phyloP scores from a whole-genome alignment of 2,888 invertebrate species.

The Stenchaetothrips biformis region DNA sequence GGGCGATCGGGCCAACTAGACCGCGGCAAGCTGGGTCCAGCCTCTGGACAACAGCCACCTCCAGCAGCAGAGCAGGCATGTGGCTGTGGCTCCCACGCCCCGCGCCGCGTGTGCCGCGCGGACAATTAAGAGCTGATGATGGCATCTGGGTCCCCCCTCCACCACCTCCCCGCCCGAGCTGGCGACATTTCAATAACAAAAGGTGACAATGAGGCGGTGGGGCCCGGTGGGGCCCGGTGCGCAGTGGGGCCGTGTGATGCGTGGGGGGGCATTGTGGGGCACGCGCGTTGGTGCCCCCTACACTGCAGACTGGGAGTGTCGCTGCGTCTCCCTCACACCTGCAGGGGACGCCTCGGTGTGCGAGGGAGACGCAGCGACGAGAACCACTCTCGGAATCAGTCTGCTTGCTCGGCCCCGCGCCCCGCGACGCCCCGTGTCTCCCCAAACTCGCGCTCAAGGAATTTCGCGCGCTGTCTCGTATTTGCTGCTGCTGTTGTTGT shows the following conservation, averaged over 20 bases:
- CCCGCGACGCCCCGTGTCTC: too few species aligned
- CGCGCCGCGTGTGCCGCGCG: neutral
- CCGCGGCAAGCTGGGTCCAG: neutral
- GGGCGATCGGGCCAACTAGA: neutral
- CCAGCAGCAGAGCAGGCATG: too few species aligned
- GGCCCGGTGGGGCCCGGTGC: neutral
- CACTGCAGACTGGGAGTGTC: too few species aligned
- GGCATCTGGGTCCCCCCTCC: neutral
- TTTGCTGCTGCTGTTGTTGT: too few species aligned
- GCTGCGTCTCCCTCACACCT: too few species aligned
- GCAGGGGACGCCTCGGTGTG: too few species aligned
- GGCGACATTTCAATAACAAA: neutral
- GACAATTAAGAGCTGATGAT: constrained; percentile 1
- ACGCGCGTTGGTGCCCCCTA: neutral
- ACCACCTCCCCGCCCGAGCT: neutral
- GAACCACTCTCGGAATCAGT: too few species aligned
- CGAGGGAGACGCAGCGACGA: too few species aligned
- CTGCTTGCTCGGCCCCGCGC: too few species aligned
- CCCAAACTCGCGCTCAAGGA: too few species aligned
- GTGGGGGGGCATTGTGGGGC: neutral
- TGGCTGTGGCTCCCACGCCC: neutral
- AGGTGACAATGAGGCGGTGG: neutral
- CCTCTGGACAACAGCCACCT: too few species aligned
- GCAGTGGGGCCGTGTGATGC: neutral
- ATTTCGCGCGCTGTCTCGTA: too few species aligned